phyloP scores from a whole-genome alignment of 2,888 invertebrate genomes.

The Diplolepis rosae region DNA sequence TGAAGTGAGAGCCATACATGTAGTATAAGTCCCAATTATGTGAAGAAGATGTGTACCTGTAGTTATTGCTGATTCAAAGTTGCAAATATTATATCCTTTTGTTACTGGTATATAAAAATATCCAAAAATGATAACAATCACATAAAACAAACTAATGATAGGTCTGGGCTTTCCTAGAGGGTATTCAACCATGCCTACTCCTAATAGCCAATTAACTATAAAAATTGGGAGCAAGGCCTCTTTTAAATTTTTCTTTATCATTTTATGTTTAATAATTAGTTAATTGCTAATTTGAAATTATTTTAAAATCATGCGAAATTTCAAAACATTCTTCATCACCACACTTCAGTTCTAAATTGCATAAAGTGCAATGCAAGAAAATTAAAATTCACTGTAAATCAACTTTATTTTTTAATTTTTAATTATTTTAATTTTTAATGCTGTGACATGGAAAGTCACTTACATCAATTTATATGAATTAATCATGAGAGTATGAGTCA shows the following conservation, averaged over 20 bases:
- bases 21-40: neutral
- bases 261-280: no score
- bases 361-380: no score
- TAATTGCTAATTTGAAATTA: no score
- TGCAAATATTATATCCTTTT: neutral
- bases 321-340: no score
- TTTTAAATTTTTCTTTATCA: neutral
- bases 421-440: no score
- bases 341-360: no score
- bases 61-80: neutral
- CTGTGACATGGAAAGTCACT: no score
- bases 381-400: no score
- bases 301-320: no score
- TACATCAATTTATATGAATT: no score
- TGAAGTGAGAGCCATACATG: neutral
- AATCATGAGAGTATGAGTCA: no score
- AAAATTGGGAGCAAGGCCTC: neutral
- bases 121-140: neutral
- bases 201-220: neutral
- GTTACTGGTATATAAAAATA: neutral
- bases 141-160: neutral
- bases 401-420: no score
- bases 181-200: neutral
- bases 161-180: neutral
- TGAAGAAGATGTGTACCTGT: neutral